Base-by-base conservation (phyloP, 2,888 invertebrate species). In the Dryocosmus kuriphilus region DNA sequence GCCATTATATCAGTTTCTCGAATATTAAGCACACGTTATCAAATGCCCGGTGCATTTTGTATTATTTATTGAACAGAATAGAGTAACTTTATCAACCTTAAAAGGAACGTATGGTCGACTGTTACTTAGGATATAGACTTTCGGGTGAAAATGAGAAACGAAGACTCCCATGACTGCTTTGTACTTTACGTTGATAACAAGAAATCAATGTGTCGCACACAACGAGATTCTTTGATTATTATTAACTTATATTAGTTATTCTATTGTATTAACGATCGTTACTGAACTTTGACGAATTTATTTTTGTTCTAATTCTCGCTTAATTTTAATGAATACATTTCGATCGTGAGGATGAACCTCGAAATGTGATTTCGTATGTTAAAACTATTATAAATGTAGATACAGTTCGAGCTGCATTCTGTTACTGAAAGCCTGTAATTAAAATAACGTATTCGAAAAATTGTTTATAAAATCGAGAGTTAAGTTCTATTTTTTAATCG, bases 381-480 rank as follows among this genome's bases (percentile, higher is more conserved):
- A n/a, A n/a, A n/a, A 35, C 9, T 9, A 35, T 35, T 35, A 35
- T 35, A 35, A 35, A 9, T 35, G 6, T 46, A 51, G 7, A n/a
- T n/a, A 8, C 38, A 38, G 38, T 11, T 11, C 2, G 11, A 11
- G 3, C 8, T 38, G 11, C 38, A 11, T 38, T n/a, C n/a, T 51
- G 51, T n/a, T 51, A 63, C 27, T 71, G 32, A 62, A 30, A 80
- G 67, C 79, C 75, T 84, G 78, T 81, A 82, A 85, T 19, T 27
- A 51, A 71, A 11, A 51, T 16, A 19, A 27, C 19, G 67, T 30
- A 24, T 67, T 38, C 27, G 8, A 51, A 51, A 30, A 24, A 71
- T 30, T 38, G 24, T 51, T n/a, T 71, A n/a, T 46, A 46, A 41
- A 14, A 5, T 71, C 3, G 27, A 51, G 46, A 51, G 27, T 24